Evolutionary conservation across 2,888 invertebrate species (phyloP), one percentile per base, ranked within the genome.

Genomic region (Chalcis sispes): DNA sequence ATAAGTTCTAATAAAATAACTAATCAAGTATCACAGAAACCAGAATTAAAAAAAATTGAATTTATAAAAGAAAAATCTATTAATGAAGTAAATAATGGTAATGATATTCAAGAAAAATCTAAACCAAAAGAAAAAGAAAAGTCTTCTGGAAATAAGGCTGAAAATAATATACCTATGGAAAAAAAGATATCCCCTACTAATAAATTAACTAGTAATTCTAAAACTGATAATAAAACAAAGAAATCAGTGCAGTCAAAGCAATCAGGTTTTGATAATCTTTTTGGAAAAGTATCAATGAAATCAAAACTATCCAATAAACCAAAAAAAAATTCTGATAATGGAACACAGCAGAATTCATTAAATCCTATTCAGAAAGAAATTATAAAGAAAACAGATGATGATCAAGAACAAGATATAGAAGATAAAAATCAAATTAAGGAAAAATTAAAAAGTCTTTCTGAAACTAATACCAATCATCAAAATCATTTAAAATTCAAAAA

Each of bases 241-340:
- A 84, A 85, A 71, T 81, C 82, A 5, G 64, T 81, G 8, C 83
- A 82, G 48, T 80, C 82, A 1, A 81, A 79, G 2, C 78, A 83
- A 72, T 72, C 81, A 61, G 86, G 85, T 5, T 85, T 86, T 8
- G 81, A 81, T 27, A 84, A 83, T 78, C 79, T 88, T 5, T 88
- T 87, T 79, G 83, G 81, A 13, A 87, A 84, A 78, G 72, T 69
- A 15, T 20, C 46, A 18, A 72, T 7, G 20, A 74, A 77, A 52
- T 10, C 61, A 18, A 20, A 65, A 69, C 1, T 13, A 40, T n/a
- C n/a, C 8, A 72, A 61, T 27, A 67, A 64, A 64, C 2, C 20
- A 46, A 48, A 70, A 65, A 42, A 74, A 48, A 27, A 72, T 52
- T 8, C 4, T 40, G 25, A 29, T 20, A 25, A 72, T 25, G 27